Evolutionary conservation across 2,113 vertebrate genomes (phyloP).

Genomic region (Fulica atra): DNA sequence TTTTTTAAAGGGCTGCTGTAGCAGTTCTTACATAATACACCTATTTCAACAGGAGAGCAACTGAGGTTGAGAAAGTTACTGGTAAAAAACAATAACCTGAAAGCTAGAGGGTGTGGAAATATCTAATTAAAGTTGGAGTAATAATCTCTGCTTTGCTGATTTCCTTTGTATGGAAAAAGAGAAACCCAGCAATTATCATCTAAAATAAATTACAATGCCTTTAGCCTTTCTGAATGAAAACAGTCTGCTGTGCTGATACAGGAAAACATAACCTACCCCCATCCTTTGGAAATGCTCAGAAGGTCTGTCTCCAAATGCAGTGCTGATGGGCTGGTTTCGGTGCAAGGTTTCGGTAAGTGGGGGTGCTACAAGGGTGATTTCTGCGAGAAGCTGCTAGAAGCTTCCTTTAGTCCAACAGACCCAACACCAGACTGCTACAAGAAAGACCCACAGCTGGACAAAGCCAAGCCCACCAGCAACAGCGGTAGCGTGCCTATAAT

Average conservation of each 20-base stretch:
- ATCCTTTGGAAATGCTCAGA: neutral
- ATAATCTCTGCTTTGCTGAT: constrained; percentile 13
- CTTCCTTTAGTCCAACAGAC: no score
- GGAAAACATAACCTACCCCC: neutral
- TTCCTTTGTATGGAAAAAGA: neutral
- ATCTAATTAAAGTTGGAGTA: constrained; percentile 9
- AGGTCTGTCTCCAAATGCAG: neutral
- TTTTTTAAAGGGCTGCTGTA: neutral
- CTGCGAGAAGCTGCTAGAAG: no score
- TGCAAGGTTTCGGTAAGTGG: no score
- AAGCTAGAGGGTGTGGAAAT: neutral
- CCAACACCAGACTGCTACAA: no score
- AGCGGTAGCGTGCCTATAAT: no score
- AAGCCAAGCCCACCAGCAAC: no score
- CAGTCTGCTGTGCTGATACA: neutral
- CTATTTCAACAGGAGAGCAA: neutral
- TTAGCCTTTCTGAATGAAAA: neutral
- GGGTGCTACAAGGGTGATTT: no score
- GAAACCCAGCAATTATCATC: neutral
- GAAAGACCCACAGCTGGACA: no score
- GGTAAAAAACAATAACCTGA: neutral
- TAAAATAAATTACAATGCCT: neutral
- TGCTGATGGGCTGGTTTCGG: no score
- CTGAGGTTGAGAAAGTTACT: neutral
- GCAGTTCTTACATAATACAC: neutral